Evolutionary conservation across 53 echinoderm and acorn worm genomes (phyloP).

Genomic region (Apostichopus leukothele): DNA sequence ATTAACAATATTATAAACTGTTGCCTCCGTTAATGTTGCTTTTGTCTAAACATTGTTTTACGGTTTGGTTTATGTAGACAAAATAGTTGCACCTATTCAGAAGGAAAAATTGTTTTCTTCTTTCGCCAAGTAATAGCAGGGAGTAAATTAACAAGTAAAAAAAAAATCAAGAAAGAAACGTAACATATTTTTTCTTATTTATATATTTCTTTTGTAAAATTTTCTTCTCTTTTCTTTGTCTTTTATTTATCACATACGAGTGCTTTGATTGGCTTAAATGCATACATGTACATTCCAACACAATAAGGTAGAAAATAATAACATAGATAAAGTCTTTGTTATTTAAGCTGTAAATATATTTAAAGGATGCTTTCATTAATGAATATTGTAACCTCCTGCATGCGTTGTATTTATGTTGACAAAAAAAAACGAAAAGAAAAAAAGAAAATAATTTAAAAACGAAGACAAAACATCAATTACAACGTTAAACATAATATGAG

Average conservation of each 20-base stretch:
- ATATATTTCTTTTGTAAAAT: background rate
- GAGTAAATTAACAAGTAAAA: background rate
- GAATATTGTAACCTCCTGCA: too few relatives aligned
- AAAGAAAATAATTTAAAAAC: too few relatives aligned
- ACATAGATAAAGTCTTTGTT: background rate
- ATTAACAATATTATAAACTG: too few relatives aligned
- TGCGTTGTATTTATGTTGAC: too few relatives aligned
- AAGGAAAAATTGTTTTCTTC: background rate
- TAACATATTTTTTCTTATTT: background rate
- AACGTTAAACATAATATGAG: too few relatives aligned
- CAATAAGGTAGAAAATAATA: conserved; percentile 2
- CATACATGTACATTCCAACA: conserved; percentile 42
- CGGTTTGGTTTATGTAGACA: background rate
- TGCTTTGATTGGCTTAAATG: conserved; percentile 17
- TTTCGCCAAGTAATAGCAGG: background rate
- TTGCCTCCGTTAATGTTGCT: background rate
- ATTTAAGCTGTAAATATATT: conserved; percentile 30
- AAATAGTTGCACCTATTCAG: background rate
- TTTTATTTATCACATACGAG: background rate
- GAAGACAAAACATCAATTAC: too few relatives aligned
- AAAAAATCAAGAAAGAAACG: background rate
- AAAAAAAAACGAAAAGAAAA: too few relatives aligned
- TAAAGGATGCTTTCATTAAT: background rate
- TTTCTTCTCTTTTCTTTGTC: background rate
- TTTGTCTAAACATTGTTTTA: background rate